A percentile compares a stretch with the other conserved stretches of the same genome.
Conservation (phyloP, 2,888 invertebrate species). For the Phasia obesa region DNA sequence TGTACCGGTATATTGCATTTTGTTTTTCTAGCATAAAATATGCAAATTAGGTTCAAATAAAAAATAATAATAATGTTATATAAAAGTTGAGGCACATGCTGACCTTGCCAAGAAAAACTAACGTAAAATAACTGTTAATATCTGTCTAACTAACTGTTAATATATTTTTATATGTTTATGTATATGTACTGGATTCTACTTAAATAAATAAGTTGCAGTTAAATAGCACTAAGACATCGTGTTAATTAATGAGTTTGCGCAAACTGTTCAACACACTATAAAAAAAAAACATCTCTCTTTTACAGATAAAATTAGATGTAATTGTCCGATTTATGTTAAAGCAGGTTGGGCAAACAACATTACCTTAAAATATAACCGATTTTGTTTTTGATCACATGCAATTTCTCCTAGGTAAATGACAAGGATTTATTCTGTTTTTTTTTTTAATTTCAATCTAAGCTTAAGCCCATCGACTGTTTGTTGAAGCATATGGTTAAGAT, state of each 20-base stretch:
- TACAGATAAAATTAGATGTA: too few relatives aligned
- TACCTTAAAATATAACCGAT: too few relatives aligned
- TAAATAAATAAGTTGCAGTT: conserved; percentile 23
- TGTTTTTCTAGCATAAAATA: too few relatives aligned
- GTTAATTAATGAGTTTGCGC: conserved; percentile 44
- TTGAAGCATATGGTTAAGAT: too few relatives aligned
- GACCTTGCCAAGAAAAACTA: not conserved
- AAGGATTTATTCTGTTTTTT: too few relatives aligned
- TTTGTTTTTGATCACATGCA: too few relatives aligned
- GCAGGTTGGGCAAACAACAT: too few relatives aligned
- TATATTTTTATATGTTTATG: too few relatives aligned
- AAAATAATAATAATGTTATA: conserved; percentile 26
- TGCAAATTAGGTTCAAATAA: conserved; percentile 24
- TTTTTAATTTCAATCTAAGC: too few relatives aligned
- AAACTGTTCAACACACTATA: not conserved
- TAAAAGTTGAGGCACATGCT: conserved; percentile 1
- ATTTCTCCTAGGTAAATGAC: too few relatives aligned
- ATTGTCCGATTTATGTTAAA: too few relatives aligned
- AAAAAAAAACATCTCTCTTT: not conserved
- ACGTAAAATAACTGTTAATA: conserved; percentile 5
- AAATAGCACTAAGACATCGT: conserved; percentile 60
- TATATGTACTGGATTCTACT: not conserved
- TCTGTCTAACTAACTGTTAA: not conserved
- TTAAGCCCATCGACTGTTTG: too few relatives aligned
- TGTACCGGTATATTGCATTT: not conserved